Evolutionary conservation across 2,797 vertebrate species (phyloP).

Genomic region (Octomys mimax): DNA sequence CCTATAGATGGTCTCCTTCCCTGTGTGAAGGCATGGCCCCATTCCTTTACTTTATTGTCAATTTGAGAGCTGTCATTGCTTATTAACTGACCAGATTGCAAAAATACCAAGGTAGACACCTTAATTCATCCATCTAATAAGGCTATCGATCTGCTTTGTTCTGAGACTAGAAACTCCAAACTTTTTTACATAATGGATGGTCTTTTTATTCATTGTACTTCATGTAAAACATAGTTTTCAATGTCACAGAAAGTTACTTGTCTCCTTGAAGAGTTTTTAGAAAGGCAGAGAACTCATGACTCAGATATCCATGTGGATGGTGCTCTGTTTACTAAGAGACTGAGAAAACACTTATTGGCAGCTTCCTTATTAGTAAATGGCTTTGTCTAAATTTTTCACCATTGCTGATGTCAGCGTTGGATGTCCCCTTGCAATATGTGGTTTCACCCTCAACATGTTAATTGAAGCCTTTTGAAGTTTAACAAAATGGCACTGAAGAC

Average conservation of each 20-base stretch:
- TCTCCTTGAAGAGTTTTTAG: background rate
- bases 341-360: background rate
- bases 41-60: background rate
- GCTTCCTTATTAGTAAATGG: background rate
- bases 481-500: background rate
- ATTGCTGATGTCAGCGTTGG: background rate
- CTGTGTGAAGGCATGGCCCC: background rate
- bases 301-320: background rate
- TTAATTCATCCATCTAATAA: background rate
- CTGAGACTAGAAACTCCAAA: background rate
- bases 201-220: background rate
- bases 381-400: background rate
- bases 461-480: background rate
- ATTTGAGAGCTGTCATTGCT: background rate
- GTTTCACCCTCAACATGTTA: background rate
- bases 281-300: background rate
- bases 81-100: background rate
- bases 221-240: background rate
- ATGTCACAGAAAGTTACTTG: background rate
- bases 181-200: background rate
- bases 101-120: background rate
- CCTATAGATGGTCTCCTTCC: background rate
- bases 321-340: background rate
- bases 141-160: background rate
- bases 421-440: no score